Percentiles rank a stretch among this genome's conserved stretches.
Conservation (phyloP, 92 coral and sea anemone genomes). For the Pocillopora grandis region DNA sequence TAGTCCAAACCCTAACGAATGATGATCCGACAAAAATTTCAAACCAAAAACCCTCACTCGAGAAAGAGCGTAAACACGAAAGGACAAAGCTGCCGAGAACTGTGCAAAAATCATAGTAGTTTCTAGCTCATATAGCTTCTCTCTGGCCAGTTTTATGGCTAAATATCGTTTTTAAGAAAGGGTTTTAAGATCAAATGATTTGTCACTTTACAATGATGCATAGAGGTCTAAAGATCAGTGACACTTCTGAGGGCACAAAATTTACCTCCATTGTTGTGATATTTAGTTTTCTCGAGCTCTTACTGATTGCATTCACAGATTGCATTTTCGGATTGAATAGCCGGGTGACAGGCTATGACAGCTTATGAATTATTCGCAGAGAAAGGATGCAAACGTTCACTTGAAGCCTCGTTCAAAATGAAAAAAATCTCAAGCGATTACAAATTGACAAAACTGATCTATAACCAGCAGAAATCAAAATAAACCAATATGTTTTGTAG, state of each 20-base stretch:
- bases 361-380: constrained; percentile 13
- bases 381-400: background rate
- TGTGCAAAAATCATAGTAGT: background rate
- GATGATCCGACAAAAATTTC: background rate
- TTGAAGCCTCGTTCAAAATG: background rate
- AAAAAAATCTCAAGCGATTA: background rate
- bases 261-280: background rate
- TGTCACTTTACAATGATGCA: background rate
- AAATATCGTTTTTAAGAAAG: too few relatives aligned
- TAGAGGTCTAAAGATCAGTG: background rate
- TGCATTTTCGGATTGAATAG: background rate
- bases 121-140: background rate
- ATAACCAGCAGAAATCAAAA: background rate
- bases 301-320: background rate
- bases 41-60: too few relatives aligned
- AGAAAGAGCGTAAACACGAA: background rate
- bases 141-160: background rate
- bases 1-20: background rate
- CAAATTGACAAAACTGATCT: background rate
- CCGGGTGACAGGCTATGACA: background rate
- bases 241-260: background rate
- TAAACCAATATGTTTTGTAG: background rate
- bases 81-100: background rate
- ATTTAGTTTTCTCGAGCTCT: background rate
- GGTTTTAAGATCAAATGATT: too few relatives aligned